phyloP scores from a whole-genome alignment of 2,888 invertebrate genomes.

The Elmis aenea region DNA sequence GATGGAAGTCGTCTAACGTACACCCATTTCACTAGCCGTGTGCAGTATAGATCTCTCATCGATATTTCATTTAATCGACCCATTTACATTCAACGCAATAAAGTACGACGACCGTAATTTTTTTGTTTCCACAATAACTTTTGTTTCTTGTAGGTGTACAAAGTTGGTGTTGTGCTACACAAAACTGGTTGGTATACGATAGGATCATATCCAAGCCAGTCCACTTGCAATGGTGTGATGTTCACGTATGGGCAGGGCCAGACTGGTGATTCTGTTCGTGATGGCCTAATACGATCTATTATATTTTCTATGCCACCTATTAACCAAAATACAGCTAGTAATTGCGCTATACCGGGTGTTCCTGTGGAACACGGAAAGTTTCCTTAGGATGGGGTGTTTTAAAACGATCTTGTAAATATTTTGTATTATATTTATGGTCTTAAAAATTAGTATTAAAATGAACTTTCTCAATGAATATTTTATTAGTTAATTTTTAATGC shows the following conservation, averaged over 20 bases:
- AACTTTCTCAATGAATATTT: neutral
- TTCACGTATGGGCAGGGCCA: conserved; percentile 74
- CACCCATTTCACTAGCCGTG: conserved; percentile 75
- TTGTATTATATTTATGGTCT: too few relatives aligned
- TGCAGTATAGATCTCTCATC: conserved; percentile 66
- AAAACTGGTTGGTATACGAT: conserved; percentile 78
- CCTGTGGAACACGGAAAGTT: conserved; percentile 12
- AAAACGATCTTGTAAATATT: too few relatives aligned
- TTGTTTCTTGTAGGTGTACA: conserved; percentile 57
- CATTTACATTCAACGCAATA: conserved; percentile 69
- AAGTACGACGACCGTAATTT: conserved; percentile 44
- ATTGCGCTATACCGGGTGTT: conserved; percentile 3
- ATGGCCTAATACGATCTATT: conserved; percentile 73
- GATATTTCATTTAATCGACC: conserved; percentile 79
- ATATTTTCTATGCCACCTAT: conserved; percentile 54
- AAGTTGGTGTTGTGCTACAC: conserved; percentile 77
- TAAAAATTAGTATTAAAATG: too few relatives aligned
- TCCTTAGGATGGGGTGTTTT: too few relatives aligned
- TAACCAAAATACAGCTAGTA: conserved; percentile 8
- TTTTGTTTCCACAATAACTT: conserved; percentile 1
- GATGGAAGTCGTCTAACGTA: conserved; percentile 76
- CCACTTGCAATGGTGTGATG: conserved; percentile 64
- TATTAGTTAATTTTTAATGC: neutral
- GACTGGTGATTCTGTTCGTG: conserved; percentile 64
- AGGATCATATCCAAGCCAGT: conserved; percentile 65